These are phyloP conservation scores for Poeciliopsis turrubarensis DNA, from an alignment of 2,113 vertebrate genomes.

Conservation along the genomic window DNA sequence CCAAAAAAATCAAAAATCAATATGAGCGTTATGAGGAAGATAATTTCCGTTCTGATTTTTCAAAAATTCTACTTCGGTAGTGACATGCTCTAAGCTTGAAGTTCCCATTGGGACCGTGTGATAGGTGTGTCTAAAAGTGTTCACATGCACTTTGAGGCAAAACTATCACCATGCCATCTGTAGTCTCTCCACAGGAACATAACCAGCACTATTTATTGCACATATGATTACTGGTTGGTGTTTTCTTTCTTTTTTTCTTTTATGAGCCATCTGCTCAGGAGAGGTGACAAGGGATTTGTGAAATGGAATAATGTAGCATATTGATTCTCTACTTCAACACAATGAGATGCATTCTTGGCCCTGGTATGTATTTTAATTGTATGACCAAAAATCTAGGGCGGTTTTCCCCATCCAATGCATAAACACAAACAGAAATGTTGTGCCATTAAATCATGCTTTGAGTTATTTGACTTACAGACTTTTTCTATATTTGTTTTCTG, in stretches of 20 bases:
- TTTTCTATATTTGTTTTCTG: not conserved
- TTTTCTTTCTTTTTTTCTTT: conserved; percentile 51
- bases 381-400: conserved; percentile 21
- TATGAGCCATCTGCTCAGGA: conserved; percentile 81
- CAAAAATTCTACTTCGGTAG: conserved; percentile 25
- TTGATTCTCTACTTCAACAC: conserved; percentile 58
- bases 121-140: conserved; percentile 65
- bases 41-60: conserved; percentile 44
- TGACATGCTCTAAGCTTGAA: conserved; percentile 49
- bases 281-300: conserved; percentile 68
- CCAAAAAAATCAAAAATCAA: conserved; percentile 22
- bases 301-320: conserved; percentile 59
- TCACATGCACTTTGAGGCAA: conserved; percentile 62
- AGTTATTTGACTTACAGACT: not conserved
- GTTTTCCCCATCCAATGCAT: not conserved
- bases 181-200: conserved; percentile 79
- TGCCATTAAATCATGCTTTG: not conserved
- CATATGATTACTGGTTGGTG: conserved; percentile 78
- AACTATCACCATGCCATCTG: conserved; percentile 80
- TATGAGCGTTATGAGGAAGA: no score
- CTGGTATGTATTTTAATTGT: conserved; percentile 29
- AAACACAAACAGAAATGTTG: not conserved
- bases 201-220: conserved; percentile 83
- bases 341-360: conserved; percentile 36
- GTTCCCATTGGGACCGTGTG: conserved; percentile 49